Base-by-base conservation (phyloP, 2,113 vertebrate genomes). In the Bubalus kerabau region DNA sequence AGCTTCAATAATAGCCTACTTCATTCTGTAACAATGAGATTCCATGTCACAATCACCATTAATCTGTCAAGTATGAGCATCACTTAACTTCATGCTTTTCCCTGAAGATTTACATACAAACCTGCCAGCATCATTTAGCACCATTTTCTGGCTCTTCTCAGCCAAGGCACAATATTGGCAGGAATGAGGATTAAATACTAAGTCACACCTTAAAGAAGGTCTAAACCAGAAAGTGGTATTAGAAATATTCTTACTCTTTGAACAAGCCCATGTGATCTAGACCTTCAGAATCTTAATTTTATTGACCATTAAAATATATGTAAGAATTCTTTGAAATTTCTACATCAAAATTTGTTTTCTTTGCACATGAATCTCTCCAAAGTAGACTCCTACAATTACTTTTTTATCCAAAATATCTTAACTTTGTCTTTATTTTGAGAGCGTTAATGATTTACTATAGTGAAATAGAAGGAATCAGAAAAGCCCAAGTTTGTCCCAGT, bases 51-150 rank as follows among this genome's bases (percentile, higher is more conserved):
- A 96, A 96, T 95, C 50, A 93, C 67, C 78, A 92, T 90, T 98
- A 97, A 98, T 93, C 93, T 96, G 97, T 97, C 98, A 98, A 95
- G 30, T 87, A 96, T 85, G 82, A 95, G 85, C 17, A 97, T 87
- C 91, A 98, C 88, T 90, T 94, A 95, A 83, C 46, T 60, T 85
- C 90, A 88, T 80, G 71, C n/a, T 95, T 98, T 95, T 97, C 78
- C 91, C 90, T 83, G 36, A 85, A 46, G 67, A 97, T 94, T 97
- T 96, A 95, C 43, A 96, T 88, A 86, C n/a, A 98, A 97, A 97
- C 76, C 94, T 87, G 40, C 91, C 4, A 85, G 81, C 83, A 93
- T 83, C 94, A 64, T 71, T 76, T 98, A 91, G 94, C 82, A 97
- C 81, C 93, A 90, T 97, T 96, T 97, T 93, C 97, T 96, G 96